Evolutionary conservation across 2,888 invertebrate genomes (phyloP).

Genomic region (Laothoe populi): DNA sequence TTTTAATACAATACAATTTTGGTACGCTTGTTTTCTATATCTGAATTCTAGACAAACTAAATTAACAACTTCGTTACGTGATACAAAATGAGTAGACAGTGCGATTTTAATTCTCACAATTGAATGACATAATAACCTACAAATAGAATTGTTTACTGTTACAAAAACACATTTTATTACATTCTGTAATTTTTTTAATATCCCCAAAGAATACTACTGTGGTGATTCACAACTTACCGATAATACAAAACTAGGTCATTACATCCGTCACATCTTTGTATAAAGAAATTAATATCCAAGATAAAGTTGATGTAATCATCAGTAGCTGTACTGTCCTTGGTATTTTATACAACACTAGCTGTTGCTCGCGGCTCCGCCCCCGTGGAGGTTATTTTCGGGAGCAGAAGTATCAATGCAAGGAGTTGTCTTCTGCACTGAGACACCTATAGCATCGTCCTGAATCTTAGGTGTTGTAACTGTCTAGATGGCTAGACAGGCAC

Average conservation of each 20-base stretch:
- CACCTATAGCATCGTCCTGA: too few relatives aligned
- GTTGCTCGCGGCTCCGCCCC: too few relatives aligned
- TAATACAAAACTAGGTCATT: not conserved
- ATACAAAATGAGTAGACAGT: not conserved
- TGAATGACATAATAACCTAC: conserved; percentile 29
- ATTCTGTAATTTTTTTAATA: not conserved
- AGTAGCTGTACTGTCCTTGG: not conserved
- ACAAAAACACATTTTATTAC: conserved; percentile 1
- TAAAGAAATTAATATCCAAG: not conserved
- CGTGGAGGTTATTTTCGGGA: too few relatives aligned
- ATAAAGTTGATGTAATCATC: not conserved
- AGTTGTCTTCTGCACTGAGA: too few relatives aligned
- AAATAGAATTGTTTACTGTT: conserved; percentile 37
- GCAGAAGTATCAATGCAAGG: too few relatives aligned
- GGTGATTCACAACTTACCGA: not conserved
- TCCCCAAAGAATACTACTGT: too few relatives aligned
- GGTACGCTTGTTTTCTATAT: too few relatives aligned
- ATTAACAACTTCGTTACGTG: too few relatives aligned
- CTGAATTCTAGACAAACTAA: not conserved
- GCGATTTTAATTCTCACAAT: conserved; percentile 19
- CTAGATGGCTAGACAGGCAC: too few relatives aligned
- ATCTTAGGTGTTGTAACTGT: too few relatives aligned
- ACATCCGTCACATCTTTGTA: not conserved
- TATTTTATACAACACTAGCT: too few relatives aligned
- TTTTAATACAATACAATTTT: too few relatives aligned